Base-by-base conservation (phyloP, 2,888 invertebrate genomes). In the Dorcus parallelipipedus region DNA sequence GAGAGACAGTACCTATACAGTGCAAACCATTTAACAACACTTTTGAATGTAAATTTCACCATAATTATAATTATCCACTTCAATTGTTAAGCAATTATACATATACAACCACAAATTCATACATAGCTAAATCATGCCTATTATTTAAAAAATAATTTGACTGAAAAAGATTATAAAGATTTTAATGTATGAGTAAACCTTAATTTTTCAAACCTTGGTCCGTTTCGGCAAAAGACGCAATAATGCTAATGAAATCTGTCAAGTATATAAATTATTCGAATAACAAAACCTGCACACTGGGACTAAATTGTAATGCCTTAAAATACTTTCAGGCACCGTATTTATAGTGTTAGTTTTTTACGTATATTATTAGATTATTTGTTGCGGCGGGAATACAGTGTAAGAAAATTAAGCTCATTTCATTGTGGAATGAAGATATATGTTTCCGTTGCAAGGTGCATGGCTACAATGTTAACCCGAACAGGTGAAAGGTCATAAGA, bases 401-500 rank as follows among this genome's bases (percentile, higher is more conserved):
- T 45, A 45, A 45, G 20, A 23, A 45, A 45, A 17, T 45, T 45
- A n/a, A 33, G 26, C 52, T 43, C 45, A 40, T 54, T 54, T 48
- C 38, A 54, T 54, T 54, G 41, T 41, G 39, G 42, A 62, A 58
- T 59, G 55, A 60, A 62, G 60, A 62, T 62, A 53, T 57, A 62
- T 59, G 59, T 56, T 56, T 62, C 56, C 52, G 59, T 45, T 42
- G 52, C 39, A 60, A 58, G 62, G 57, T 57, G 61, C 59, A 59
- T 56, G 61, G 50, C 58, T 61, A 59, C 59, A 57, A 60, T 58
- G 56, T 61, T 62, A 64, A 65, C 65, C 64, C 51, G 54, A 50
- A 54, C 62, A 53, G 65, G 65, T 62, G 54, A 62, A 52, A 57
- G 65, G 64, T 65, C 65, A 65, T 56, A 56, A 61, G 62, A 62